Percentiles rank a stretch among this genome's conserved stretches.
These are phyloP conservation scores for Leptatherina wallacei DNA, from an alignment of 2,797 vertebrate species.

Conservation along the genomic window DNA sequence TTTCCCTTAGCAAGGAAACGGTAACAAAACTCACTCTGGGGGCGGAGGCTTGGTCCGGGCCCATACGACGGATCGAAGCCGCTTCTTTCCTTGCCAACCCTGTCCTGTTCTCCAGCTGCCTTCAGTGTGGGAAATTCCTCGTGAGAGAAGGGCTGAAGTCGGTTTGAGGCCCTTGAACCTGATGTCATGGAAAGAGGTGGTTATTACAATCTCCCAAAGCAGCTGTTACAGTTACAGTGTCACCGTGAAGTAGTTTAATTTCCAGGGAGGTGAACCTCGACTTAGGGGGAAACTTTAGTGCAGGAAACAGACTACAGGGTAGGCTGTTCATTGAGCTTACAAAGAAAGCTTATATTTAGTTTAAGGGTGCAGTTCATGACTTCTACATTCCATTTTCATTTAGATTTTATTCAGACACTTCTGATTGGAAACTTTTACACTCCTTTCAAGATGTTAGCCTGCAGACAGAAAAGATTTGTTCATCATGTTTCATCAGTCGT, in stretches of 20 bases:
- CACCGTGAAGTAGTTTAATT: not conserved
- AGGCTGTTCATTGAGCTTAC: not conserved
- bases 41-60: conserved; percentile 99
- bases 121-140: conserved; percentile 99
- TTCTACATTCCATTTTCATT: not conserved
- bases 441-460: not conserved
- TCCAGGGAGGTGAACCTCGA: not conserved
- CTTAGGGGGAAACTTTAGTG: not conserved
- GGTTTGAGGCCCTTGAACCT: conserved; percentile 99
- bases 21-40: conserved; percentile 89
- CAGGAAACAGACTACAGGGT: not conserved
- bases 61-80: conserved; percentile 99
- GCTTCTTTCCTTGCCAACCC: conserved; percentile 99
- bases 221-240: not conserved
- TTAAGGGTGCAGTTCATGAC: not conserved
- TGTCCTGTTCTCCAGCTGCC: conserved; percentile 99
- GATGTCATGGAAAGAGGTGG: conserved; percentile 29
- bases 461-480: conserved; percentile 3
- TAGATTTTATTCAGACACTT: not conserved
- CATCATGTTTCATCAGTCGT: not conserved
- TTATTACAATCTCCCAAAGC: not conserved
- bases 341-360: not conserved
- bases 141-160: conserved; percentile 99
- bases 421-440: not conserved
- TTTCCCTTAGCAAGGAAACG: conserved; percentile 78